Conservation (phyloP, 2,888 invertebrate genomes). For the Euplexia lucipara region DNA sequence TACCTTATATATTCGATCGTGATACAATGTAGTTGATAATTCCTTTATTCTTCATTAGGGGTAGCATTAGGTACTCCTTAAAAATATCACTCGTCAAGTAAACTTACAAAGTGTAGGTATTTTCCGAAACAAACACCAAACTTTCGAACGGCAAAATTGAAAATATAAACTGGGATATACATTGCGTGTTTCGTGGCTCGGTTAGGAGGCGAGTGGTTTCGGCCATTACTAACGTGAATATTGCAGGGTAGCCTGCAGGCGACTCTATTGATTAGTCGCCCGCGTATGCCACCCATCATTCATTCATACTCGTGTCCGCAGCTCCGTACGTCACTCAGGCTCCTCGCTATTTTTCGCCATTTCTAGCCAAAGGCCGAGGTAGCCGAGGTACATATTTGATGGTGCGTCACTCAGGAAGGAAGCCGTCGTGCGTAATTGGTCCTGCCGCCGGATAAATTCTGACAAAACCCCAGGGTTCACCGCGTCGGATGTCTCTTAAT, state of each 20-base stretch:
- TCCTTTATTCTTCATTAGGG: too few species aligned
- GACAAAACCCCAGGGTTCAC: conserved; percentile 70
- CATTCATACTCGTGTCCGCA: conserved; percentile 81
- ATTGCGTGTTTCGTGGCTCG: conserved; percentile 41
- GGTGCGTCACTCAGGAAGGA: conserved; percentile 82
- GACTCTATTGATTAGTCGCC: conserved; percentile 77
- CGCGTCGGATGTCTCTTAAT: conserved; percentile 70
- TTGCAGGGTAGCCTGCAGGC: conserved; percentile 72
- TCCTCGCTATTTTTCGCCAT: conserved; percentile 71
- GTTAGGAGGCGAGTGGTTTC: conserved; percentile 69
- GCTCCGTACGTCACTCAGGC: conserved; percentile 73
- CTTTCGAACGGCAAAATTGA: conserved; percentile 22
- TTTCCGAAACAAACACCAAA: conserved; percentile 5
- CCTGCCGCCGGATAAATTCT: conserved; percentile 75
- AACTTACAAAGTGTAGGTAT: not conserved
- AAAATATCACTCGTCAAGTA: too few species aligned
- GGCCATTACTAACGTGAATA: conserved; percentile 77
- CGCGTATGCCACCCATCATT: conserved; percentile 78
- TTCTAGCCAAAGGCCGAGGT: conserved; percentile 76
- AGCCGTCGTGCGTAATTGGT: conserved; percentile 82
- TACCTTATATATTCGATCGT: too few species aligned
- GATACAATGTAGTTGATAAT: too few species aligned
- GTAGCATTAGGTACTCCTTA: too few species aligned
- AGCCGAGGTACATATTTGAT: conserved; percentile 83
- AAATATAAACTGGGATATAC: conserved; percentile 37